A percentile compares a stretch with the other conserved stretches of the same genome.
Conservation (phyloP, 2,888 invertebrate species). For the Netelia fuscicornis region DNA sequence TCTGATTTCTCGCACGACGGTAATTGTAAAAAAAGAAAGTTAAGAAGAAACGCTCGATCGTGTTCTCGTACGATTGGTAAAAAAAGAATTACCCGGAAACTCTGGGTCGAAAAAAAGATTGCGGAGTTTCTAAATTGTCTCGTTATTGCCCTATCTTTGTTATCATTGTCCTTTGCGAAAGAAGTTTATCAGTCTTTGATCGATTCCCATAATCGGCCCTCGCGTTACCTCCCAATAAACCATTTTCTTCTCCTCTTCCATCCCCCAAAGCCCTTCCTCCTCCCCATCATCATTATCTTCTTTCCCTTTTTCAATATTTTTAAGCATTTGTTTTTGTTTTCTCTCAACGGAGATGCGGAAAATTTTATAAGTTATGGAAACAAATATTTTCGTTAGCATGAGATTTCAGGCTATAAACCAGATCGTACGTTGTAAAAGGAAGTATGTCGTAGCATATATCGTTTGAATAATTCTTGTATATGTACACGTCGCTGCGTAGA, state of each 20-base stretch:
- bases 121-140: no score
- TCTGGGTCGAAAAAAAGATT: neutral
- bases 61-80: slow-evolving; percentile 52
- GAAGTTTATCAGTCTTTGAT: slow-evolving; percentile 52
- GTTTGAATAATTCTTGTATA: slow-evolving; percentile 75
- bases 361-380: slow-evolving; percentile 33
- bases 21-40: slow-evolving; percentile 47
- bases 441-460: slow-evolving; percentile 71
- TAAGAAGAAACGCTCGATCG: slow-evolving; percentile 41
- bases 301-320: neutral
- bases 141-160: neutral
- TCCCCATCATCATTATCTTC: no score
- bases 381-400: slow-evolving; percentile 46
- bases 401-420: slow-evolving; percentile 61
- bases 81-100: neutral
- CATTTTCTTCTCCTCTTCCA: no score
- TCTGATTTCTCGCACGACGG: slow-evolving; percentile 58
- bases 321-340: neutral
- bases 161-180: slow-evolving; percentile 44
- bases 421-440: slow-evolving; percentile 70
- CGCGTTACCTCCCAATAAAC: slow-evolving; percentile 25
- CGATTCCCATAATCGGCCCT: slow-evolving; percentile 26
- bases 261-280: no score
- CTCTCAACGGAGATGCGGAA: slow-evolving; percentile 15
- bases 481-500: slow-evolving; percentile 83